phyloP scores from a whole-genome alignment of 2,797 vertebrate genomes.

The Macropus fuliginosus region DNA sequence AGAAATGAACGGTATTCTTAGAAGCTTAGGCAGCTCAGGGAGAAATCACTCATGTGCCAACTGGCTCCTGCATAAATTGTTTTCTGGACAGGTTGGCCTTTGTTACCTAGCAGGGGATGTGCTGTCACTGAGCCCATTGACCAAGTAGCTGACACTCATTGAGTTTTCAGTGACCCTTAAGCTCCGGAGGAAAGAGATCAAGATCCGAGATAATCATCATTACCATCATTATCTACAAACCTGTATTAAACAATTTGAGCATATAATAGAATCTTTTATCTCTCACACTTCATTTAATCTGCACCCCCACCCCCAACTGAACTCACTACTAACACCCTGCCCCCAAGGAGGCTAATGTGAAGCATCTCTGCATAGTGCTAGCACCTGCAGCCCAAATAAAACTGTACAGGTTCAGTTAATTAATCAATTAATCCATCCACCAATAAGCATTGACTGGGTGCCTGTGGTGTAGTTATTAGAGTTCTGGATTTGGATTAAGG shows the following conservation, averaged over 20 bases:
- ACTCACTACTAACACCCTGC: neutral
- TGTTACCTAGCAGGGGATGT: conserved; percentile 24
- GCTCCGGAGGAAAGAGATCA: neutral
- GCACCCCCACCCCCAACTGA: neutral
- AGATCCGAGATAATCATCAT: neutral
- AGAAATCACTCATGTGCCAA: conserved; percentile 52
- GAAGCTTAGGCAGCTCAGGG: conserved; percentile 40
- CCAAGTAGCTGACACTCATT: neutral
- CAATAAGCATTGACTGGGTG: neutral
- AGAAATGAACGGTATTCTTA: conserved; percentile 40
- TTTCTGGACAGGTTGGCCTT: conserved; percentile 45
- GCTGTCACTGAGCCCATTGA: conserved; percentile 41
- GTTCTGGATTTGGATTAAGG: neutral
- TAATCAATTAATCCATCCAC: neutral
- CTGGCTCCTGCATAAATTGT: conserved; percentile 41
- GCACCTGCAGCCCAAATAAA: neutral
- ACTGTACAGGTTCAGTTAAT: neutral
- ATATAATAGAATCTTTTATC: neutral
- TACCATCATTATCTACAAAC: neutral
- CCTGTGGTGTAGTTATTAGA: neutral
- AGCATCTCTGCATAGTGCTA: neutral
- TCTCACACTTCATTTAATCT: neutral
- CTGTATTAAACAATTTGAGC: neutral
- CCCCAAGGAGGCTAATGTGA: neutral
- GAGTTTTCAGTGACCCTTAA: conserved; percentile 11